Conservation (phyloP, 1,140 invertebrate genomes). For the Popillia japonica region DNA sequence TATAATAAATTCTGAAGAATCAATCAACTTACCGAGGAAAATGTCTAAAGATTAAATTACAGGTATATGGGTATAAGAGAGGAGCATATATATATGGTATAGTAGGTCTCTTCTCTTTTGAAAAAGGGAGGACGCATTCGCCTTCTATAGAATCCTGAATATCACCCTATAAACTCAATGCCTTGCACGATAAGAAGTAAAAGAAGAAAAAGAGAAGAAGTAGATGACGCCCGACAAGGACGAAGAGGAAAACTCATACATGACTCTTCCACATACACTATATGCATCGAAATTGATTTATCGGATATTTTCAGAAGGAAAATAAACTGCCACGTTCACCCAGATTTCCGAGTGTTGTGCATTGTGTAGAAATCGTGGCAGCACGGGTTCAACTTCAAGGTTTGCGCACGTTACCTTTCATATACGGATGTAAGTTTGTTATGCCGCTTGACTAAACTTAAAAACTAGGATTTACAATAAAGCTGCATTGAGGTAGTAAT, state of each 20-base stretch:
- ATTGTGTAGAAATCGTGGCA: slow-evolving; percentile 26
- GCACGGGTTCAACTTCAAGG: neutral
- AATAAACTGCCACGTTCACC: neutral
- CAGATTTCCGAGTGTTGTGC: neutral
- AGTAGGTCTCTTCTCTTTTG: slow-evolving; percentile 29
- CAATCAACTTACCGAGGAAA: slow-evolving; percentile 38
- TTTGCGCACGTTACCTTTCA: neutral
- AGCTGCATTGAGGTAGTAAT: too few species aligned
- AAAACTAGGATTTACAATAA: too few species aligned
- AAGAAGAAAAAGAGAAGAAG: neutral
- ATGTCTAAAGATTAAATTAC: slow-evolving; percentile 39
- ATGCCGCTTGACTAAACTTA: neutral
- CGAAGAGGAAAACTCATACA: slow-evolving; percentile 37
- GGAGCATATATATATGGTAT: slow-evolving; percentile 2
- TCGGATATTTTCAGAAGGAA: slow-evolving; percentile 33
- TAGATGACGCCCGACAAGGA: neutral
- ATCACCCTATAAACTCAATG: slow-evolving; percentile 42
- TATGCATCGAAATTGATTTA: slow-evolving; percentile 37
- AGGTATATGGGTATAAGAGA: slow-evolving; percentile 16
- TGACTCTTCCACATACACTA: slow-evolving; percentile 34
- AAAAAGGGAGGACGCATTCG: slow-evolving; percentile 39
- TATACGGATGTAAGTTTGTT: neutral
- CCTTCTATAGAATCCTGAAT: slow-evolving; percentile 41
- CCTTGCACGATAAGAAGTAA: slow-evolving; percentile 37
- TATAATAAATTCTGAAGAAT: slow-evolving; percentile 37